phyloP scores from a whole-genome alignment of 2,797 vertebrate species.

The Anas capensis region DNA sequence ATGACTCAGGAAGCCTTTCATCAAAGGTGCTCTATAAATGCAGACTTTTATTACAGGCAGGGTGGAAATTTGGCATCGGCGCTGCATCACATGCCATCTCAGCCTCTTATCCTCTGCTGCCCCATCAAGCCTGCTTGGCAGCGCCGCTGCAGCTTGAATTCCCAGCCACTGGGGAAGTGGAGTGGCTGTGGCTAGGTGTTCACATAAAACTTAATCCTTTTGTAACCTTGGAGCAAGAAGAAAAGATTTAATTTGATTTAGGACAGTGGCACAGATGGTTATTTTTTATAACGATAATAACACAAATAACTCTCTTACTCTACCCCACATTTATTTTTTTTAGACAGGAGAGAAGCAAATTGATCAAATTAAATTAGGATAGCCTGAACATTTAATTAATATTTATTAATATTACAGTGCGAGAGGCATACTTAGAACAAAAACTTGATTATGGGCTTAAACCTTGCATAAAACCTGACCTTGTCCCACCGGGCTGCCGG shows the following conservation, averaged over 20 bases:
- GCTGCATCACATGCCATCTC: neutral
- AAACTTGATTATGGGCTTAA: conserved; percentile 63
- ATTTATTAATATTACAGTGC: conserved; percentile 74
- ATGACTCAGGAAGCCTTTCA: neutral
- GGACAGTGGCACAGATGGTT: conserved; percentile 10
- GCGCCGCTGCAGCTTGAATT: neutral
- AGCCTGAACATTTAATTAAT: conserved; percentile 61
- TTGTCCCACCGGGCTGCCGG: conserved; percentile 58
- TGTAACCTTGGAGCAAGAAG: conserved; percentile 54
- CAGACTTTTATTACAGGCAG: neutral
- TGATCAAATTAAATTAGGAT: conserved; percentile 41
- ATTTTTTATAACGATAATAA: conserved; percentile 26
- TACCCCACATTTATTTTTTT: neutral
- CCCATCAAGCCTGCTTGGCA: neutral
- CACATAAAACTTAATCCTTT: conserved; percentile 24
- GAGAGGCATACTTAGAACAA: conserved; percentile 37
- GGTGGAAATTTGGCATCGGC: neutral
- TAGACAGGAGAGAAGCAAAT: conserved; percentile 9
- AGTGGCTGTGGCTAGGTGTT: neutral
- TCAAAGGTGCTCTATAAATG: neutral
- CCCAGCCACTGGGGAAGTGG: neutral
- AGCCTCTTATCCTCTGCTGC: neutral
- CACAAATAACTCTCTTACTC: neutral
- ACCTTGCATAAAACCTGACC: conserved; percentile 60
- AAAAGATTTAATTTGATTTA: conserved; percentile 51